Percentiles rank a stretch among this genome's conserved stretches.
These are phyloP conservation scores for Gobionotothen gibberifrons DNA, from an alignment of 2,797 vertebrate species.

Conservation along the genomic window DNA sequence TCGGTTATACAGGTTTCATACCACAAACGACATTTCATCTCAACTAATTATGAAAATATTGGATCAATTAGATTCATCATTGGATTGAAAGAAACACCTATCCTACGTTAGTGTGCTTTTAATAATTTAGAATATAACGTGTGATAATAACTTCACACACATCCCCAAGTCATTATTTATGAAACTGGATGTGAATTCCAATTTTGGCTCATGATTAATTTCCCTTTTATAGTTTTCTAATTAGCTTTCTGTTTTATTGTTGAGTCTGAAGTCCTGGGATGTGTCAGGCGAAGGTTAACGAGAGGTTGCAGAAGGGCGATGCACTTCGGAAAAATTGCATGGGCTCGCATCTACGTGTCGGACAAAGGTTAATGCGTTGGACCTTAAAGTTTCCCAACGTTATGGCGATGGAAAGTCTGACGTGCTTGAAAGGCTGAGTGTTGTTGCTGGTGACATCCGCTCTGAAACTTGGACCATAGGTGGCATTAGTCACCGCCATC, in stretches of 20 bases:
- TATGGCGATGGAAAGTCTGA: conserved; percentile 26
- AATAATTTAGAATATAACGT: no score
- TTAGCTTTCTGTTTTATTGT: not conserved
- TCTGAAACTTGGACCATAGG: conserved; percentile 70
- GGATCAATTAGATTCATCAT: no score
- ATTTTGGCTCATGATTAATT: not conserved
- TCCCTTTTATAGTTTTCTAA: not conserved
- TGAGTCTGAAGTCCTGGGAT: not conserved
- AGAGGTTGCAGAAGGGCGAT: not conserved
- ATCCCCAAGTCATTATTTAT: not conserved
- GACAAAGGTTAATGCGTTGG: not conserved
- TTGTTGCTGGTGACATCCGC: conserved; percentile 42
- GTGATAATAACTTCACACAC: not conserved
- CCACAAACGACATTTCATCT: no score
- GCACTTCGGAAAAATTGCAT: not conserved
- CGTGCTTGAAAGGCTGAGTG: conserved; percentile 15
- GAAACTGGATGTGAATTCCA: not conserved
- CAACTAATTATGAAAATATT: no score
- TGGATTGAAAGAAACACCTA: no score
- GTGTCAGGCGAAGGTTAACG: not conserved
- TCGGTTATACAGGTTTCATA: not conserved
- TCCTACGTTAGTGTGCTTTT: not conserved
- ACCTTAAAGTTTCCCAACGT: conserved; percentile 4
- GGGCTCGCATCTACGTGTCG: not conserved
- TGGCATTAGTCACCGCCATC: conserved; percentile 75